phyloP scores from a whole-genome alignment of 2,888 invertebrate species.

The Drosophila putrida region DNA sequence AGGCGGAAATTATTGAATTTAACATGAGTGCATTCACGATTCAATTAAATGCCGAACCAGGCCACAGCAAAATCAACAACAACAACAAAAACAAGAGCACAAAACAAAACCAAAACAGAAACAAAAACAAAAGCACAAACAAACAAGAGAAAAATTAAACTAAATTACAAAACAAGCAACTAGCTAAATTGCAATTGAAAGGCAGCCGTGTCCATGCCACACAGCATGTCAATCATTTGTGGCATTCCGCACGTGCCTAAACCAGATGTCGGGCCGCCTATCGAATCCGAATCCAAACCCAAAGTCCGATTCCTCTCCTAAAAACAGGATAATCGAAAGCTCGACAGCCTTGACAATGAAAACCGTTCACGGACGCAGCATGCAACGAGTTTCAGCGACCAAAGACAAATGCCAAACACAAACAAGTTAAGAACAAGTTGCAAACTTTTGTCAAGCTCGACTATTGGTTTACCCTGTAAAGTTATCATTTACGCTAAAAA shows the following conservation, averaged over 20 bases:
- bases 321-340: slow-evolving; percentile 13
- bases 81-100: not conserved
- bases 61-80: not conserved
- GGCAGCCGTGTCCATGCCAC: slow-evolving; percentile 15
- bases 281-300: not conserved
- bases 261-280: slow-evolving; percentile 9
- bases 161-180: slow-evolving; percentile 9
- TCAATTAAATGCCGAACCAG: slow-evolving; percentile 56
- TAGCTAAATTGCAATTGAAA: slow-evolving; percentile 12
- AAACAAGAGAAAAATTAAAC: not conserved
- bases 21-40: slow-evolving; percentile 72
- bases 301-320: not conserved
- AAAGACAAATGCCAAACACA: slow-evolving; percentile 28
- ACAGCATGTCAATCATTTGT: slow-evolving; percentile 48
- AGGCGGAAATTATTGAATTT: slow-evolving; percentile 71
- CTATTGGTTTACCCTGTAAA: not conserved
- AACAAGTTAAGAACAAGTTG: slow-evolving; percentile 10
- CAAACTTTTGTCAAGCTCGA: not conserved
- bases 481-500: not conserved
- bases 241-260: slow-evolving; percentile 38
- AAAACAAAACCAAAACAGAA: not conserved
- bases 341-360: slow-evolving; percentile 21
- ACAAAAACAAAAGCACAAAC: slow-evolving; percentile 1
- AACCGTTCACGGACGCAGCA: slow-evolving; percentile 10
- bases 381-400: slow-evolving; percentile 20